Evolutionary conservation across 2,888 invertebrate species (phyloP).

Genomic region (Epicampocera succincta): DNA sequence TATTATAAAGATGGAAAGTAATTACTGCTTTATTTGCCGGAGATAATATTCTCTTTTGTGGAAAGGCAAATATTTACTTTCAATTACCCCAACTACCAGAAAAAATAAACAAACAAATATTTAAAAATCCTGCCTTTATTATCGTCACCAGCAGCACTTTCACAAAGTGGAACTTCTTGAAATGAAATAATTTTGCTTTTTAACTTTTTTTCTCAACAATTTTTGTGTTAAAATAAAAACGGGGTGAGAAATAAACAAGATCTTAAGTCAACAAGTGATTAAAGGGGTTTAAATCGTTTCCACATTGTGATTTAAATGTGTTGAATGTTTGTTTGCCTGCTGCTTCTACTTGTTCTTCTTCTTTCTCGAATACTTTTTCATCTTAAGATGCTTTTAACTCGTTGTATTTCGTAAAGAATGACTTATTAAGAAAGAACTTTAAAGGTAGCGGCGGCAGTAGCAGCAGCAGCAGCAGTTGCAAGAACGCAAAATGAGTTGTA

Average conservation of each 20-base stretch:
- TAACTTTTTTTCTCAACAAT: slow-evolving; percentile 1
- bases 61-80: slow-evolving; percentile 63
- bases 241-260: slow-evolving; percentile 48
- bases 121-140: no score
- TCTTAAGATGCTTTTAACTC: slow-evolving; percentile 18
- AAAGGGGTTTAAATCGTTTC: slow-evolving; percentile 27
- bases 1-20: slow-evolving; percentile 21
- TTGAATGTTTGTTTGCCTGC: slow-evolving; percentile 30
- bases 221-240: slow-evolving; percentile 19
- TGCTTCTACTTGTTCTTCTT: neutral
- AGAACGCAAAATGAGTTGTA: slow-evolving; percentile 22
- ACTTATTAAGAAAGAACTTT: slow-evolving; percentile 3
- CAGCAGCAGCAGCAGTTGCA: neutral
- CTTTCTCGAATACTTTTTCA: neutral
- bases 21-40: slow-evolving; percentile 52
- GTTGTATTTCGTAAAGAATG: slow-evolving; percentile 9
- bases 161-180: slow-evolving; percentile 45
- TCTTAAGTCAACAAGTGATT: slow-evolving; percentile 63
- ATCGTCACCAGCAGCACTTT: neutral
- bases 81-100: slow-evolving; percentile 55
- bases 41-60: slow-evolving; percentile 57
- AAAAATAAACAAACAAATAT: no score
- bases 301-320: slow-evolving; percentile 39
- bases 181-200: slow-evolving; percentile 44
- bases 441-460: neutral